Conservation (phyloP, 2,888 invertebrate species). For the Emesis furor region DNA sequence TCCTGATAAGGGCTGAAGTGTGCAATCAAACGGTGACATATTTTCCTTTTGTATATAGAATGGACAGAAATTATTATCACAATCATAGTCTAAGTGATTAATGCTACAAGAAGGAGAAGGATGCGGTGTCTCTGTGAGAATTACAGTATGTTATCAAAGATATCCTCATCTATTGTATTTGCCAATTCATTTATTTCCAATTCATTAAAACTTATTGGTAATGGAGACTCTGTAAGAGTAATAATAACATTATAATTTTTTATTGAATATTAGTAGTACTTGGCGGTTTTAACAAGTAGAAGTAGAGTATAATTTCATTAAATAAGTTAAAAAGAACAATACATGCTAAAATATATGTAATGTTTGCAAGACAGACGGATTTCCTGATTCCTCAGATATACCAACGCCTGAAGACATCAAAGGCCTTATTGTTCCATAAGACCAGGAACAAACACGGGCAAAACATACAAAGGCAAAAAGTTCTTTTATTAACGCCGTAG, state of each 20-base stretch:
- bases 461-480: no score
- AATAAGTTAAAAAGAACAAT: neutral
- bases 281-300: neutral
- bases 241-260: neutral
- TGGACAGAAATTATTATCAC: neutral
- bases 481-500: no score
- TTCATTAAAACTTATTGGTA: constrained; percentile 32
- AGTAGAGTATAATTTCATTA: neutral
- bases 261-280: neutral
- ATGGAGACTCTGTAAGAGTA: constrained; percentile 27
- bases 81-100: neutral
- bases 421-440: no score
- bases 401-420: neutral
- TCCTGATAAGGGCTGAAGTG: neutral
- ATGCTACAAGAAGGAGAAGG: constrained; percentile 5
- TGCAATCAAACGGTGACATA: neutral
- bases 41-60: constrained; percentile 7
- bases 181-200: constrained; percentile 25
- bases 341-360: neutral
- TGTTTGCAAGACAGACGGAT: constrained; percentile 1
- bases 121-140: constrained; percentile 4
- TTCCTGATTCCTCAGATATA: neutral
- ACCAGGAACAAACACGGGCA: no score
- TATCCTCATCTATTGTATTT: constrained; percentile 15
- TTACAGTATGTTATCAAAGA: constrained; percentile 10